Percentiles rank a stretch among this genome's conserved stretches.
These are phyloP conservation scores for Scaptomyza reducta DNA, from an alignment of 2,888 invertebrate species.

Conservation along the genomic window DNA sequence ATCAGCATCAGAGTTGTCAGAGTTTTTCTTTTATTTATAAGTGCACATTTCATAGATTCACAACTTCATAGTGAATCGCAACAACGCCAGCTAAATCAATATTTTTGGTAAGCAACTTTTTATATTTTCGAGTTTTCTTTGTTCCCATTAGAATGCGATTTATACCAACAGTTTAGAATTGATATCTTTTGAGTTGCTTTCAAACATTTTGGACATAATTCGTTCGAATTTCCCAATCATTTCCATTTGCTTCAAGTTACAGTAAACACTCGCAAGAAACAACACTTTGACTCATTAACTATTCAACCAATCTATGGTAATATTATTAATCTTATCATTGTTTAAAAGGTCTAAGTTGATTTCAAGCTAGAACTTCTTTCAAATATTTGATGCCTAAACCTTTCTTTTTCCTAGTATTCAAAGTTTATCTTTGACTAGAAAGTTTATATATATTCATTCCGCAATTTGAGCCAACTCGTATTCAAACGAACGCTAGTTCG, in stretches of 20 bases:
- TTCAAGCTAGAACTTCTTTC: too few relatives aligned
- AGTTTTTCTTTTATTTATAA: constrained; percentile 29
- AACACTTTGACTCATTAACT: too few relatives aligned
- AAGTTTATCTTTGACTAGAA: too few relatives aligned
- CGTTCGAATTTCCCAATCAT: too few relatives aligned
- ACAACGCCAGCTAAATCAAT: constrained; percentile 7
- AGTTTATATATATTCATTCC: too few relatives aligned
- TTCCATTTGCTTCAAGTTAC: neutral
- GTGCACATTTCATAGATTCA: constrained; percentile 56
- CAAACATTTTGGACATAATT: constrained; percentile 12
- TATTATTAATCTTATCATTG: too few relatives aligned
- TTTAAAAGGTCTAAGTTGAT: too few relatives aligned
- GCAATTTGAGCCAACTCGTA: too few relatives aligned
- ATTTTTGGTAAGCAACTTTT: neutral
- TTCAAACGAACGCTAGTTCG: too few relatives aligned
- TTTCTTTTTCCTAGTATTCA: too few relatives aligned
- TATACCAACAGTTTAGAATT: neutral
- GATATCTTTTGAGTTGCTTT: neutral
- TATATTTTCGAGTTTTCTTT: neutral
- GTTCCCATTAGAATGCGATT: neutral
- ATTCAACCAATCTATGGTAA: too few relatives aligned
- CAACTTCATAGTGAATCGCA: constrained; percentile 27
- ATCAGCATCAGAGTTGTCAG: constrained; percentile 13
- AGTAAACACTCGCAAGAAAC: neutral
- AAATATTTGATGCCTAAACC: too few relatives aligned